Evolutionary conservation across 2,113 vertebrate genomes (phyloP).

Genomic region (Oncorhynchus tshawytscha): DNA sequence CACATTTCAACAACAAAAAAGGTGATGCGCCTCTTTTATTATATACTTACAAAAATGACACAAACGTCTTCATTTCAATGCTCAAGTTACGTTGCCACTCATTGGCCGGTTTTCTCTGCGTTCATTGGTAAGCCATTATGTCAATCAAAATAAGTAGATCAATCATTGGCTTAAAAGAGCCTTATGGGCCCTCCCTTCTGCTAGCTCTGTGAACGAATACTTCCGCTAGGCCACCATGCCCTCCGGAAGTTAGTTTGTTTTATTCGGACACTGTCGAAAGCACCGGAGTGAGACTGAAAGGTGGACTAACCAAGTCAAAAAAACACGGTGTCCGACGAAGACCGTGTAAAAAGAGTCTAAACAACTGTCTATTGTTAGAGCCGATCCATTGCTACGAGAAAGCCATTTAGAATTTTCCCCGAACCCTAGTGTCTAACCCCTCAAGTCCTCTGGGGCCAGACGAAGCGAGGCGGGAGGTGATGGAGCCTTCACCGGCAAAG

Average conservation of each 20-base stretch:
- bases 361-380: constrained; percentile 16
- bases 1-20: no score
- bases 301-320: constrained; percentile 39
- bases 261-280: constrained; percentile 48
- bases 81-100: no score
- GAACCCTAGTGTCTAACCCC: constrained; percentile 29
- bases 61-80: no score
- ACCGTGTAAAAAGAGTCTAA: constrained; percentile 27
- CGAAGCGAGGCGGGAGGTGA: constrained; percentile 77
- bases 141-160: constrained; percentile 26
- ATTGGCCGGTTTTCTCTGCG: not conserved
- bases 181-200: constrained; percentile 28
- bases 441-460: constrained; percentile 59
- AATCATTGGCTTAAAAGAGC: constrained; percentile 44
- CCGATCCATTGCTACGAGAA: constrained; percentile 20
- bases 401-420: constrained; percentile 18
- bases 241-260: constrained; percentile 65
- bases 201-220: constrained; percentile 31
- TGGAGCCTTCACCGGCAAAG: constrained; percentile 82
- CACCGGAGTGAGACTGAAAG: constrained; percentile 47
- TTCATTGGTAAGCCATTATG: not conserved
- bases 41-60: no score
- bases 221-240: constrained; percentile 52
- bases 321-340: constrained; percentile 38
- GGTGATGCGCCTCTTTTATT: no score